These are phyloP conservation scores for Drosophila paramelanica DNA, from an alignment of 2,888 invertebrate species.

Conservation along the genomic window DNA sequence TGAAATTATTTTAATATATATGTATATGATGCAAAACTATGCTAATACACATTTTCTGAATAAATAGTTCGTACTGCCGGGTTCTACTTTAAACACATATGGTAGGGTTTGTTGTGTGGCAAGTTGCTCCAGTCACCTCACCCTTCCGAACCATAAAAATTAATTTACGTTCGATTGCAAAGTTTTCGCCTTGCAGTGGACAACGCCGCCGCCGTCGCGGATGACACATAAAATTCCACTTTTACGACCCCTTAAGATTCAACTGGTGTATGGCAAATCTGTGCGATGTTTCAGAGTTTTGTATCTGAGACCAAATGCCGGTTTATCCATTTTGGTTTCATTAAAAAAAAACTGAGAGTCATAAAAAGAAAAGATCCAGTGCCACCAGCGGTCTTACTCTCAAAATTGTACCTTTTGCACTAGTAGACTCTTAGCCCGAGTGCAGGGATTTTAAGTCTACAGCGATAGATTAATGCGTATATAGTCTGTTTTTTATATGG, in stretches of 20 bases:
- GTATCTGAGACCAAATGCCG: slow-evolving; percentile 13
- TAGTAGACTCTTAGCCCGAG: not conserved
- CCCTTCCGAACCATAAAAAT: slow-evolving; percentile 63
- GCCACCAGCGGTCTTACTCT: not conserved
- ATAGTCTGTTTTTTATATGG: no score
- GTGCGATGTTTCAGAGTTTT: not conserved
- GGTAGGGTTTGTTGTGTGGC: slow-evolving; percentile 30
- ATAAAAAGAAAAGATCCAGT: slow-evolving; percentile 26
- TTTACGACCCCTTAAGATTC: slow-evolving; percentile 69
- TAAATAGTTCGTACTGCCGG: not conserved
- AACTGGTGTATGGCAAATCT: slow-evolving; percentile 44
- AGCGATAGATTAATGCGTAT: not conserved
- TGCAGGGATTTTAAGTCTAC: not conserved
- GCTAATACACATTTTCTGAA: not conserved
- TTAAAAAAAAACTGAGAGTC: slow-evolving; percentile 43
- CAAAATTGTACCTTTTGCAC: not conserved
- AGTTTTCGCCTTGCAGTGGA: slow-evolving; percentile 58
- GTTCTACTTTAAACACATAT: slow-evolving; percentile 4
- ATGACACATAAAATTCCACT: slow-evolving; percentile 77
- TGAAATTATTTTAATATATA: not conserved
- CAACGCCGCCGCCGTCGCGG: slow-evolving; percentile 36
- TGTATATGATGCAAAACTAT: not conserved
- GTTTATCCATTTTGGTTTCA: slow-evolving; percentile 50
- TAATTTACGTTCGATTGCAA: slow-evolving; percentile 78
- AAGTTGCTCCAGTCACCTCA: slow-evolving; percentile 30